Percentiles rank a stretch among this genome's conserved stretches.
Conservation (phyloP, 1,140 invertebrate genomes). For the Helicoverpa zea region DNA sequence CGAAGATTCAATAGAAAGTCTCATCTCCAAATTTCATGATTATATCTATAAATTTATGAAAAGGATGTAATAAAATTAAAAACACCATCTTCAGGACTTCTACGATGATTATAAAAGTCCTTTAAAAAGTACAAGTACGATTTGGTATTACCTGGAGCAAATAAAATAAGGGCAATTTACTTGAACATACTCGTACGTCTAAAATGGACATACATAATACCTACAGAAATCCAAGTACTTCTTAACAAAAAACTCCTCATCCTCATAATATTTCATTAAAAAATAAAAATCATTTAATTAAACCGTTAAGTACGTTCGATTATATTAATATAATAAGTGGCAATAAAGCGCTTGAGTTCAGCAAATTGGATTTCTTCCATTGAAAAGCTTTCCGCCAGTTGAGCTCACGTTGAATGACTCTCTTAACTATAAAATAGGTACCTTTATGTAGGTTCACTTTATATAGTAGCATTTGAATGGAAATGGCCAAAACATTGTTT, state of each 20-base stretch:
- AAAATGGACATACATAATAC: too few relatives aligned
- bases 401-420: slow-evolving; percentile 2
- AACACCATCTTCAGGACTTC: too few relatives aligned
- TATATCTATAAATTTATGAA: too few relatives aligned
- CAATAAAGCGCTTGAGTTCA: slow-evolving; percentile 7
- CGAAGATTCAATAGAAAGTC: too few relatives aligned
- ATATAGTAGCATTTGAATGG: neutral
- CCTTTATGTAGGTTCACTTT: neutral
- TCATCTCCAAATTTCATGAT: too few relatives aligned
- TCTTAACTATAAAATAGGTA: slow-evolving; percentile 9
- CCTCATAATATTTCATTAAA: neutral
- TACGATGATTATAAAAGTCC: too few relatives aligned
- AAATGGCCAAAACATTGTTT: slow-evolving; percentile 2
- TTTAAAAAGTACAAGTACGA: too few relatives aligned
- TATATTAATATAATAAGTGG: slow-evolving; percentile 24
- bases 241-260: neutral
- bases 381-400: slow-evolving; percentile 16
- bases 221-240: too few relatives aligned
- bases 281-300: neutral
- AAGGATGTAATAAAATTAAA: too few relatives aligned
- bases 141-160: too few relatives aligned
- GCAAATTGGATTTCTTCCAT: slow-evolving; percentile 27
- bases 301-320: neutral
- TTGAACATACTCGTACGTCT: too few relatives aligned
- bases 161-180: too few relatives aligned